phyloP scores from a whole-genome alignment of 2,797 vertebrate genomes.

The Hydrocynus forskahlii region DNA sequence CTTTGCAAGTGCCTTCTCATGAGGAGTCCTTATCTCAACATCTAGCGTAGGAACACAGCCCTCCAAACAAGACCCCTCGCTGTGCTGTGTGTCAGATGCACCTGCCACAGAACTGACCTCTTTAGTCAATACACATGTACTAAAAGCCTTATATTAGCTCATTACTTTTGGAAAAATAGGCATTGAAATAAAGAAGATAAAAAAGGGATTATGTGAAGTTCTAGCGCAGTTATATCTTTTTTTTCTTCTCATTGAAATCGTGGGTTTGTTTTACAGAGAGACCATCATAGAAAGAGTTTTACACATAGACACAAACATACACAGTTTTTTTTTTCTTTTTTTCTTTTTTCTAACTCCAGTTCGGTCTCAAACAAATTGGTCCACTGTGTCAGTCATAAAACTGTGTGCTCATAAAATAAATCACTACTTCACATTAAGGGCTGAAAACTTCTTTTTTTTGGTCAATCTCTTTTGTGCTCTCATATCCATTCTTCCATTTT shows the following conservation, averaged over 20 bases:
- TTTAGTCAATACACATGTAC: constrained; percentile 31
- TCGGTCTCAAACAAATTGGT: constrained; percentile 9
- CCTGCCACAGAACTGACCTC: constrained; percentile 35
- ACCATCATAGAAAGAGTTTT: constrained; percentile 53
- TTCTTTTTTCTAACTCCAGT: constrained; percentile 1
- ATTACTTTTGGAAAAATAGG: constrained; percentile 38
- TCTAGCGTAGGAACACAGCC: constrained; percentile 5
- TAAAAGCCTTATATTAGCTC: constrained; percentile 34
- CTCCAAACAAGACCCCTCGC: constrained; percentile 14
- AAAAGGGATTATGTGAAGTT: constrained; percentile 14
- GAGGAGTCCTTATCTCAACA: constrained; percentile 28
- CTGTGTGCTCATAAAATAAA: constrained; percentile 45
- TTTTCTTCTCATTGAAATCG: neutral
- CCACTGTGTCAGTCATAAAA: constrained; percentile 34
- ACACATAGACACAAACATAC: constrained; percentile 21
- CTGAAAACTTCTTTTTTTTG: constrained; percentile 33
- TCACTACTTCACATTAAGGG: constrained; percentile 42
- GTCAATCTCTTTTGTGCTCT: constrained; percentile 20
- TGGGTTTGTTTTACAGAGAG: constrained; percentile 18
- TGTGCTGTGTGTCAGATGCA: constrained; percentile 31
- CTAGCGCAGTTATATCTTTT: constrained; percentile 6
- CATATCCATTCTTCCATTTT: constrained; percentile 26
- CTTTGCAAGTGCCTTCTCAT: constrained; percentile 24
- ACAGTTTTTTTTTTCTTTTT: neutral
- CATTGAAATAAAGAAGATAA: constrained; percentile 47